Evolutionary conservation across 2,113 vertebrate species (phyloP).

Genomic region (Anguilla japonica): DNA sequence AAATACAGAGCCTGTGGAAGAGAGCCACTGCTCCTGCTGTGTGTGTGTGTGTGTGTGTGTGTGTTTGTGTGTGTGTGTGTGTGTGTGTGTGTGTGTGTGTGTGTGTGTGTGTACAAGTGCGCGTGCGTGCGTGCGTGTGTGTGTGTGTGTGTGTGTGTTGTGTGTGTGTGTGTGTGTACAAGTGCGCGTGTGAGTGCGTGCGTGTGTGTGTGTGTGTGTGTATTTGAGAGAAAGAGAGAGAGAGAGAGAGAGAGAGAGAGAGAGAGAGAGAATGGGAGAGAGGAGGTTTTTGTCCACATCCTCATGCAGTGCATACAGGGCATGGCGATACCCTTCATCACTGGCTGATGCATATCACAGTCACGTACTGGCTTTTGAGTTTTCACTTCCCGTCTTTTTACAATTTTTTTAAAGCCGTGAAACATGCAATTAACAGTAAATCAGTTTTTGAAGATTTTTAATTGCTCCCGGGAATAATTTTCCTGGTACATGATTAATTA

Average conservation of each 20-base stretch:
- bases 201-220: background rate
- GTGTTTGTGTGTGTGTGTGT: background rate
- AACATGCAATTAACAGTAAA: background rate
- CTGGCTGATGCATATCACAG: background rate
- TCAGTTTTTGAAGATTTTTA: background rate
- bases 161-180: background rate
- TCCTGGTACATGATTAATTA: background rate
- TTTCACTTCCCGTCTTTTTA: background rate
- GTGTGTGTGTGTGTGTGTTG: too few species aligned
- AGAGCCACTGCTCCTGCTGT: background rate
- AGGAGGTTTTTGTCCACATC: background rate
- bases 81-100: too few species aligned
- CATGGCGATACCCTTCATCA: background rate
- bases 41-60: background rate
- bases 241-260: too few species aligned
- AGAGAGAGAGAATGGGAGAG: too few species aligned
- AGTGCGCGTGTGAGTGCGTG: background rate
- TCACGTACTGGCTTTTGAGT: background rate
- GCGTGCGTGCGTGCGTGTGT: too few species aligned
- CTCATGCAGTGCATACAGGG: background rate
- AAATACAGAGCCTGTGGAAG: background rate
- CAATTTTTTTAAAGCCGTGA: background rate
- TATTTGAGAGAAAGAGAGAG: too few species aligned
- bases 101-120: too few species aligned
- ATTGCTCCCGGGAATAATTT: background rate